A percentile compares a stretch with the other conserved stretches of the same genome.
Evolutionary conservation across 1,140 invertebrate species (phyloP).

Genomic region (Solenopsis invicta): DNA sequence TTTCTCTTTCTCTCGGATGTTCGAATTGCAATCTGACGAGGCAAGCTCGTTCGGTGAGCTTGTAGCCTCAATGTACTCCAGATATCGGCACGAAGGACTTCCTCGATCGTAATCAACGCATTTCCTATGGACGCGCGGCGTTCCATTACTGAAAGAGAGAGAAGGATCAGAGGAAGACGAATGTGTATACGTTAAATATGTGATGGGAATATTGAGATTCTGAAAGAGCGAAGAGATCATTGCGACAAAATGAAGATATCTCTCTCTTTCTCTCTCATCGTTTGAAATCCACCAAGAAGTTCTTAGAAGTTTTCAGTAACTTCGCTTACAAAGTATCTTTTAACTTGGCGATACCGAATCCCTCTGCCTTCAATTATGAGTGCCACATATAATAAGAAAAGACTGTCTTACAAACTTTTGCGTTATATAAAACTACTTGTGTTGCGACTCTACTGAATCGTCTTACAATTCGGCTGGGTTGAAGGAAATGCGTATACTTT

Average conservation of each 20-base stretch:
- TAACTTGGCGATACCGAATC: not conserved
- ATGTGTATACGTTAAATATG: not conserved
- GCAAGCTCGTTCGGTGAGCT: constrained; percentile 28
- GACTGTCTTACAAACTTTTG: not conserved
- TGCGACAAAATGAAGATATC: not conserved
- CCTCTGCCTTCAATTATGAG: not conserved
- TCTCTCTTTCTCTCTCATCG: not conserved
- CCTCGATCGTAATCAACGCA: constrained; percentile 50
- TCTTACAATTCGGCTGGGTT: no score
- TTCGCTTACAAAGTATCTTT: not conserved
- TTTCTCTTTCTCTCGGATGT: not conserved
- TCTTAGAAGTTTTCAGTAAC: not conserved
- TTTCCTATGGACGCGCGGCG: constrained; percentile 6
- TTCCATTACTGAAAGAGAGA: not conserved
- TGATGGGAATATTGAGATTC: constrained; percentile 19
- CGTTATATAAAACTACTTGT: not conserved
- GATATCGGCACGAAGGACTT: constrained; percentile 48
- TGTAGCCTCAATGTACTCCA: constrained; percentile 32
- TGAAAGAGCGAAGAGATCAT: not conserved
- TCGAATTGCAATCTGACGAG: constrained; percentile 45
- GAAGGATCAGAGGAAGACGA: not conserved
- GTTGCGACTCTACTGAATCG: no score
- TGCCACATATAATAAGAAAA: not conserved
- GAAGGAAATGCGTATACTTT: no score
- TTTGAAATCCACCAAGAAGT: not conserved